Base-by-base conservation (phyloP, 1,140 invertebrate genomes). In the Drosophila nikananu region DNA sequence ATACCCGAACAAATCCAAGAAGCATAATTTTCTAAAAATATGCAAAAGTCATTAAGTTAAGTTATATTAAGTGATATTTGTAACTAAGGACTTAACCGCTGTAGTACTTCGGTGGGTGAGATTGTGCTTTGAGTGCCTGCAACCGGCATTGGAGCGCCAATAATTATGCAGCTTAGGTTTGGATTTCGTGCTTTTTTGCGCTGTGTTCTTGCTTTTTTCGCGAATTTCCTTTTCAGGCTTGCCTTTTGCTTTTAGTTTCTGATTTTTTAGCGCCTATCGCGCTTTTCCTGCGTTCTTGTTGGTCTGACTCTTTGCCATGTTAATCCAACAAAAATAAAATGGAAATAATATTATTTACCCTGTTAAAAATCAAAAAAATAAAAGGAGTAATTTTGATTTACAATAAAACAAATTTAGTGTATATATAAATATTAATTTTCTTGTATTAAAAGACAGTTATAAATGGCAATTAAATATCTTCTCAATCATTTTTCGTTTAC, bases 131-230 rank as follows among this genome's bases (percentile, higher is more conserved):
- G 75, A 79, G 73, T 51, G 77, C 63, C 80, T 76, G 75, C 86
- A 90, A 90, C 86, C 81, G 81, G 64, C 78, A 58, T 67, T 83
- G 83, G 83, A 87, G 62, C 81, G 74, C 73, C 81, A 84, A 89
- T 87, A 90, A 90, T 89, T 89, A 89, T 89, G 81, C 67, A 75
- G 65, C 80, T 70, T 79, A 79, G 51, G 46, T 74, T 86, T 52
- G 64, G 15, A 63, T 58, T 55, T 60, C 39, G 7, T 61, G 12
- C 32, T 35, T 44, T 25, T 25, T 21, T 23, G 5, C 10, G 5
- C 19, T 17, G 21, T 1, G 42, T 44, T 61, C 15, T 25, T 10
- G 41, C 4, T 35, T 13, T 9, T 67, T 39, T 25, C 25, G 19
- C 10, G n/a, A 9, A 25, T 41, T 42, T 25, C 3, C 15, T 67